Base-by-base conservation (phyloP, 2,888 invertebrate species). In the Dichetophora obliterata region DNA sequence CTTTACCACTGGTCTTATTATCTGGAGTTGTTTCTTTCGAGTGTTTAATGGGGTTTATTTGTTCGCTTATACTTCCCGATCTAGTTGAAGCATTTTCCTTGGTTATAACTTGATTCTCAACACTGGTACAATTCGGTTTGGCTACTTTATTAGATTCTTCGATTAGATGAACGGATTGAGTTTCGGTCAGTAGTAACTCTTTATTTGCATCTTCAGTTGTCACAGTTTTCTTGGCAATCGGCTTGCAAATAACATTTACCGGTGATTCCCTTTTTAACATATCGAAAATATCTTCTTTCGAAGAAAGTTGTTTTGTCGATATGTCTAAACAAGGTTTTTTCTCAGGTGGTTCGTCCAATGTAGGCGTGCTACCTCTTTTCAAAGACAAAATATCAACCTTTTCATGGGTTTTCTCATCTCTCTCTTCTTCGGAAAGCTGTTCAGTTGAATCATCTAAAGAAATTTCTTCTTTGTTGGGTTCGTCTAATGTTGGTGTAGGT, bases 401-500 rank as follows among this genome's bases (percentile, higher is more conserved):
- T 14, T n/a, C n/a, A 5, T n/a, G 16, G n/a, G n/a, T 31, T n/a
- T 8, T 1, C 37, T 27, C 11, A 54, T 5, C 27, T 37, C 14
- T 8, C 16, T 24, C 48, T 31, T 5, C 22, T n/a, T n/a, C n/a
- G n/a, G n/a, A 19, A 19, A 54, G n/a, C n/a, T 50, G 11, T 27
- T 16, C 27, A 3, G 24, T 52, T 19, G 9, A 66, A 19, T 65
- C 43, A 27, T 19, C 72, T 16, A 68, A 24, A 16, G 37, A 61
- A 16, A 19, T 31, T 16, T 75, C 72, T 22, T 75, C 75, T 69
- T 70, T 69, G 22, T 4, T n/a, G 14, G 5, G 48, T 22, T 76
- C 76, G 19, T 76, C 76, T 43, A 76, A 34, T 16, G 76, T 76
- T 4, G 76, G 76, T 24, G 76, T 76, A 14, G 66, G 72, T 27